These are phyloP conservation scores for Entosphenus tridentatus DNA, from an alignment of 2,113 vertebrate genomes.

Conservation along the genomic window DNA sequence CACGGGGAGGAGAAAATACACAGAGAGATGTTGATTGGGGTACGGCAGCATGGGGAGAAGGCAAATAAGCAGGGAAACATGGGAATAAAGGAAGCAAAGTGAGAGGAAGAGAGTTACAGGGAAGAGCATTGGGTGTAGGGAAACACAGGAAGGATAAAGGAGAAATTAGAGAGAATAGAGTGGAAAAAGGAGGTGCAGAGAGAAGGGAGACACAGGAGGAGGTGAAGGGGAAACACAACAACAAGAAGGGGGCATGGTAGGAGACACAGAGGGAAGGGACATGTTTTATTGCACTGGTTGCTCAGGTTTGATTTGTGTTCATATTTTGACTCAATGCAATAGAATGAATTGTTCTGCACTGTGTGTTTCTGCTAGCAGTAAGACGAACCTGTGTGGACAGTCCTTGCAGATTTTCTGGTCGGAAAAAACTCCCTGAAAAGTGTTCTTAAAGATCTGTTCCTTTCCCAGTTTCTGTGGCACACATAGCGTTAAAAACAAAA, in stretches of 20 bases:
- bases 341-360: too few species aligned
- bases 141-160: background rate
- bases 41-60: background rate
- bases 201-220: background rate
- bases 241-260: background rate
- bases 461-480: constrained; percentile 71
- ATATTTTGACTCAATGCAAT: background rate
- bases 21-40: background rate
- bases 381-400: constrained; percentile 63
- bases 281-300: too few species aligned
- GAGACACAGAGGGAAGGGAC: background rate
- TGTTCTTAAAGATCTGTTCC: constrained; percentile 97
- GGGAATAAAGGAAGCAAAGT: background rate
- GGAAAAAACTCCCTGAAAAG: constrained; percentile 93
- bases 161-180: background rate
- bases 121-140: background rate
- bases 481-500: background rate
- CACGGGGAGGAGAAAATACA: background rate
- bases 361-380: too few species aligned
- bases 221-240: background rate
- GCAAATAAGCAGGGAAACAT: background rate
- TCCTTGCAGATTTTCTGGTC: constrained; percentile 99
- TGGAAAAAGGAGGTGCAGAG: background rate
- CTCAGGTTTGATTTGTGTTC: too few species aligned
- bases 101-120: background rate